Evolutionary conservation across 30 jellyfish, hydroid and myxozoan genomes (phyloP), one percentile per base, ranked within the genome.

Genomic region (Aurelia sp.): DNA sequence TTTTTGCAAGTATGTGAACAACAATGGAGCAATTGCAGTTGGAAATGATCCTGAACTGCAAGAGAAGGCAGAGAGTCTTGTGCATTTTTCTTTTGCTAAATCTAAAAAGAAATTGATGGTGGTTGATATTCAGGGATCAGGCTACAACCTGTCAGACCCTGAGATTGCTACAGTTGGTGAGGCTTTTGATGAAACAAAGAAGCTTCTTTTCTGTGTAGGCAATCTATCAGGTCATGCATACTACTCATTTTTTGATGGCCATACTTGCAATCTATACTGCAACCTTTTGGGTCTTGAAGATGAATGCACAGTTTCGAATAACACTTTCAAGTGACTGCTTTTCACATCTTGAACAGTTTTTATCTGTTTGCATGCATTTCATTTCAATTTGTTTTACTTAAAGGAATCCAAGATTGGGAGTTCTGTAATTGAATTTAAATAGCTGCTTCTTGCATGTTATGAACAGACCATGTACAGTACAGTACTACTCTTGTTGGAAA

Each of bases 61-160:
- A 27, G 81, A 5, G 58, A 75, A 75, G 50, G 86, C 86, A 21
- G 63, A 75, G 52, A 8, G 55, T 53, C 79, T 75, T 50, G 86
- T 71, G 19, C 80, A 75, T 27, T 57, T 50, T 57, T 75, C 86
- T 8, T 57, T 13, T 31, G 20, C 79, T 15, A 75, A 75, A 53
- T 75, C 86, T 5, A 31, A 19, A 4, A 19, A 75, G 22, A 75
- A 57, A 37, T 53, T 75, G 17, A 58, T 75, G 51, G 57, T 75
- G 20, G 58, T 75, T 75, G 86, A 75, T 31, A 75, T 75, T 71
- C 86, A 48, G 58, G 86, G 86, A 17, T 47, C 80, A 51, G 86
- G 86, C 19, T 75, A 47, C 35, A 51, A 51, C 21, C 79, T 75
- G 11, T 16, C 51, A 17, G 86, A 75, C 50, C 86, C 86, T 12